Conservation (phyloP, 2,797 vertebrate genomes). For the Periparus ater region DNA sequence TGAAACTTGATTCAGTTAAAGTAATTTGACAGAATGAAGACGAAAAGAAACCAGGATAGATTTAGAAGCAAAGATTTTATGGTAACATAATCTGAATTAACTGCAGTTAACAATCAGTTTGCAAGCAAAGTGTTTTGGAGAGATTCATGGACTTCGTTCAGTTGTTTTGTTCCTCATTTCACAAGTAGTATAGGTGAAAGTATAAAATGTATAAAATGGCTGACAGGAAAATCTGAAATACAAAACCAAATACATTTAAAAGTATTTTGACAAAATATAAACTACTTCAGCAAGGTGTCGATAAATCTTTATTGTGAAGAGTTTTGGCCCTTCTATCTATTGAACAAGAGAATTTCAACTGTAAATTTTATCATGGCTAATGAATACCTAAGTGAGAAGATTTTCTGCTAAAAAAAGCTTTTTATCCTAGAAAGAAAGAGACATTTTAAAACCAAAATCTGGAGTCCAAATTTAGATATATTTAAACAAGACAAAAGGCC, state of each 20-base stretch:
- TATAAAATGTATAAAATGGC: not conserved
- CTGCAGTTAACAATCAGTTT: not conserved
- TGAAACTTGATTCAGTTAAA: not conserved
- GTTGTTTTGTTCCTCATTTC: not conserved
- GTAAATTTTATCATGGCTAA: not conserved
- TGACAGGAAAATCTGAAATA: not conserved
- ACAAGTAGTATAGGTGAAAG: not conserved
- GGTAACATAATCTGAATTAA: not conserved
- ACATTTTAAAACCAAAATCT: not conserved
- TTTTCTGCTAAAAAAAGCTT: not conserved
- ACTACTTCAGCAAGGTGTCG: not conserved
- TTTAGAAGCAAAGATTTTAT: not conserved
- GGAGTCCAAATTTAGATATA: not conserved
- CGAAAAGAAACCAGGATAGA: not conserved
- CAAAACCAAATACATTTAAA: not conserved
- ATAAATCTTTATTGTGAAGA: not conserved
- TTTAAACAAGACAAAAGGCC: not conserved
- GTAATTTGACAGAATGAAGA: not conserved
- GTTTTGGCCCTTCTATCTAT: not conserved
- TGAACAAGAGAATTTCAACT: not conserved
- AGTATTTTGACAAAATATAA: not conserved
- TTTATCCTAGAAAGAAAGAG: not conserved
- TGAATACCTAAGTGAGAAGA: not conserved
- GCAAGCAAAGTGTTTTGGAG: not conserved
- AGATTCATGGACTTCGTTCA: not conserved